Evolutionary conservation across 2,113 vertebrate genomes (phyloP).

Genomic region (Semnornis frantzii): DNA sequence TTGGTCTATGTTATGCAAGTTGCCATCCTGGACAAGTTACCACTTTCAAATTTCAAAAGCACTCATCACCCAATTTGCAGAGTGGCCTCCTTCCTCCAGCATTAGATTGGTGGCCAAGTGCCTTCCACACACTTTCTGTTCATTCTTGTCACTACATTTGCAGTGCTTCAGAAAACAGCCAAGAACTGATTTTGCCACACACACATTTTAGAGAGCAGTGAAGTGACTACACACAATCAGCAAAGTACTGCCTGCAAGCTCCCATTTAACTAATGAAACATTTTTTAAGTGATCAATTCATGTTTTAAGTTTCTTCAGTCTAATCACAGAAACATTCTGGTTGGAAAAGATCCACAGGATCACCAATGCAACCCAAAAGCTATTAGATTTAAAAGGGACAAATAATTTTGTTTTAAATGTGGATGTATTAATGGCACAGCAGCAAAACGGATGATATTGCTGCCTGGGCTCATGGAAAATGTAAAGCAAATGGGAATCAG

Average conservation of each 20-base stretch:
- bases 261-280: not conserved
- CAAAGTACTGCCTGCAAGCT: not conserved
- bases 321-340: not conserved
- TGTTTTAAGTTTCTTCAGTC: not conserved
- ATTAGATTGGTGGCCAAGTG: not conserved
- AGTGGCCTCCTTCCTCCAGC: not conserved
- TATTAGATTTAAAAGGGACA: not conserved
- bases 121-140: not conserved
- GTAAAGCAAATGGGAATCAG: not conserved
- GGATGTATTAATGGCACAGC: not conserved
- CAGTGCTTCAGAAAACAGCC: not conserved
- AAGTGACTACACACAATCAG: not conserved
- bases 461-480: not conserved
- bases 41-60: not conserved
- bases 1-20: not conserved
- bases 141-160: not conserved
- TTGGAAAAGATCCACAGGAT: too few relatives aligned
- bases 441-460: not conserved
- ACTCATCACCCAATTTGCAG: not conserved
- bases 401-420: not conserved
- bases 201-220: not conserved
- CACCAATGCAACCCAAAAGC: not conserved
- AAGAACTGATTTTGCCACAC: not conserved
- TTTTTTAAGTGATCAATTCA: not conserved
- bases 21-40: not conserved